These are phyloP conservation scores for Toxotes chatareus DNA, from an alignment of 2,113 vertebrate species.

Conservation along the genomic window DNA sequence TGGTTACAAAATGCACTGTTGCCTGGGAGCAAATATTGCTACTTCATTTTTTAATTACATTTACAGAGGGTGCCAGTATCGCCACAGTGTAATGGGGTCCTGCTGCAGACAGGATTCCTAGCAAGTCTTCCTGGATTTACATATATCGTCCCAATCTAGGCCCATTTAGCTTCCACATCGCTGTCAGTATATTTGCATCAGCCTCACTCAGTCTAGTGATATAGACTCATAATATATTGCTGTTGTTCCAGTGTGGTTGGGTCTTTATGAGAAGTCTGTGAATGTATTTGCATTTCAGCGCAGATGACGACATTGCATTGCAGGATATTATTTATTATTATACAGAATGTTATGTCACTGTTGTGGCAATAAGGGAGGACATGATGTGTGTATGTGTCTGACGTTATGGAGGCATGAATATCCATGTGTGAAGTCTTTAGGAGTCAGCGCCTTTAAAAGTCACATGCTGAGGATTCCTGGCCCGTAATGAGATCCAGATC, in stretches of 20 bases:
- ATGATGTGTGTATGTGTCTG: conserved; percentile 23
- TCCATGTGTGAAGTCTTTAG: conserved; percentile 58
- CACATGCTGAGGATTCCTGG: conserved; percentile 74
- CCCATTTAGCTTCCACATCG: conserved; percentile 7
- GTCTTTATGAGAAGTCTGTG: conserved; percentile 16
- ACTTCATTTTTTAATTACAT: conserved; percentile 48
- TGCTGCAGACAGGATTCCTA: conserved; percentile 26
- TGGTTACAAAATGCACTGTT: conserved; percentile 47
- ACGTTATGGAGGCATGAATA: conserved; percentile 53
- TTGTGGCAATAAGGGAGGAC: conserved; percentile 12
- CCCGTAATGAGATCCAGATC: conserved; percentile 75
- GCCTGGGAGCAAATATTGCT: conserved; percentile 30
- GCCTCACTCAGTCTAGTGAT: background rate
- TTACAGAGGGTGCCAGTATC: conserved; percentile 37
- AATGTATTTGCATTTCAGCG: background rate
- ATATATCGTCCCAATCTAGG: background rate
- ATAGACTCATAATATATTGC: conserved; percentile 5
- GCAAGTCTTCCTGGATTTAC: conserved; percentile 24
- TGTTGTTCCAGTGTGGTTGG: conserved; percentile 16
- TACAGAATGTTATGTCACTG: conserved; percentile 9
- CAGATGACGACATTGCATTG: conserved; percentile 11
- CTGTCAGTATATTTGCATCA: conserved; percentile 11
- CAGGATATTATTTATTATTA: conserved; percentile 6
- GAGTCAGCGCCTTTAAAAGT: conserved; percentile 66
- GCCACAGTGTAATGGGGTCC: conserved; percentile 43